Evolutionary conservation across 2,113 vertebrate species (phyloP).

Genomic region (Caranx ignobilis): DNA sequence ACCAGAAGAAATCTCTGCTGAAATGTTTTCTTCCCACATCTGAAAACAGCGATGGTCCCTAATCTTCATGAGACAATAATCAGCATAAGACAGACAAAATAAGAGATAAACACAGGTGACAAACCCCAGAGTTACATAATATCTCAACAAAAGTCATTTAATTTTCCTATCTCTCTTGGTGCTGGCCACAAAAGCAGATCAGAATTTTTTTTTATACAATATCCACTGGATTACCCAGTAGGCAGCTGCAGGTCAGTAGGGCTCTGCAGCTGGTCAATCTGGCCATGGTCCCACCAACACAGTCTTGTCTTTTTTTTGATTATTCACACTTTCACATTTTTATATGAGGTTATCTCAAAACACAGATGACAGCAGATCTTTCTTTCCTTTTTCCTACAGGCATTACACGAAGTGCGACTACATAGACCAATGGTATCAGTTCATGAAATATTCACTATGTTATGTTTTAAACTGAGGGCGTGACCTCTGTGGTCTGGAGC

Average conservation of each 20-base stretch:
- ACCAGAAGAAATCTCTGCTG: conserved; percentile 43
- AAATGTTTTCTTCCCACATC: conserved; percentile 1
- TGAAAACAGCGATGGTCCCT: not conserved
- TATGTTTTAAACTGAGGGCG: not conserved
- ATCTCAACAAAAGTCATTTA: too few species aligned
- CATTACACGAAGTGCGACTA: not conserved
- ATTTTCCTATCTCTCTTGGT: too few species aligned
- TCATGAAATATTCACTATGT: not conserved
- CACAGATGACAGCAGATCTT: not conserved
- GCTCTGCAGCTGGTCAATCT: too few species aligned
- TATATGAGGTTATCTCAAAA: too few species aligned
- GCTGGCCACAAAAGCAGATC: too few species aligned
- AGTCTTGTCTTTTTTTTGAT: too few species aligned
- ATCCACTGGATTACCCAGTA: too few species aligned
- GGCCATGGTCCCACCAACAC: too few species aligned
- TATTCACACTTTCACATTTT: too few species aligned
- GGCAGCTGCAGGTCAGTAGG: too few species aligned
- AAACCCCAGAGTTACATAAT: not conserved
- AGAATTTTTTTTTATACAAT: too few species aligned
- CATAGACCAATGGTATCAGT: not conserved
- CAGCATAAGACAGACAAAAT: not conserved
- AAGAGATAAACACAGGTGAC: not conserved
- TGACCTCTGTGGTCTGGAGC: not conserved
- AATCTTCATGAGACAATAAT: not conserved
- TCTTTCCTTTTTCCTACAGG: too few species aligned